A percentile compares a stretch with the other conserved stretches of the same genome.
Conservation (phyloP, 2,113 vertebrate species). For the Mus pahari region DNA sequence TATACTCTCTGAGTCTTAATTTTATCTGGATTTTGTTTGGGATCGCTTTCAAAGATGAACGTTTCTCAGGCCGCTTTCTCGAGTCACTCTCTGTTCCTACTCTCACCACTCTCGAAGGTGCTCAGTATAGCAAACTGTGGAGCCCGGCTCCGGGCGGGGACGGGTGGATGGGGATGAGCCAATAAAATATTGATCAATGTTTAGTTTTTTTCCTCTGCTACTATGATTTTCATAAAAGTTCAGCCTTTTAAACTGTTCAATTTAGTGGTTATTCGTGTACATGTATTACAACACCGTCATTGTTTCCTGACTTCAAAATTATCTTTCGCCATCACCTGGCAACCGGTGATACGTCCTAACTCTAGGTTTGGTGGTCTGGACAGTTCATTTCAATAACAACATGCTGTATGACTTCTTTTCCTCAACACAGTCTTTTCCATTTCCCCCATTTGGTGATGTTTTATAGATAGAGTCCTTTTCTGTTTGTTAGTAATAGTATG, state of each 20-base stretch:
- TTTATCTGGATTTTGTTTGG: not conserved
- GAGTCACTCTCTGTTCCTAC: not conserved
- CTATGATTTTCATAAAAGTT: not conserved
- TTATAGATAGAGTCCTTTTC: not conserved
- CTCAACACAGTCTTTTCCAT: not conserved
- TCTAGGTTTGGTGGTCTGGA: not conserved
- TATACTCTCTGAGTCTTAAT: not conserved
- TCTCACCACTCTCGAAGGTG: too few relatives aligned
- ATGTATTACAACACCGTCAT: not conserved
- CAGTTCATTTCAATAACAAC: not conserved
- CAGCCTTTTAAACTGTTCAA: not conserved
- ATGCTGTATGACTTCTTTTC: not conserved
- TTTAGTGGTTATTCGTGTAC: not conserved
- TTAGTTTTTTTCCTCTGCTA: not conserved
- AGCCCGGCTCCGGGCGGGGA: accelerated
- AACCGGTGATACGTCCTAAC: not conserved
- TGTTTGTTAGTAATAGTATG: not conserved
- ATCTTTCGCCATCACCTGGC: not conserved
- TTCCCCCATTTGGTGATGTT: not conserved
- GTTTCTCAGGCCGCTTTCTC: not conserved
- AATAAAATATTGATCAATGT: not conserved
- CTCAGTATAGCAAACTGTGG: not conserved
- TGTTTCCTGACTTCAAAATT: not conserved
- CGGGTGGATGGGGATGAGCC: not conserved
- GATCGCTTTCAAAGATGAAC: not conserved